A percentile compares a stretch with the other conserved stretches of the same genome.
phyloP scores from a whole-genome alignment of 2,888 invertebrate genomes.

The Microplitis deprimator region DNA sequence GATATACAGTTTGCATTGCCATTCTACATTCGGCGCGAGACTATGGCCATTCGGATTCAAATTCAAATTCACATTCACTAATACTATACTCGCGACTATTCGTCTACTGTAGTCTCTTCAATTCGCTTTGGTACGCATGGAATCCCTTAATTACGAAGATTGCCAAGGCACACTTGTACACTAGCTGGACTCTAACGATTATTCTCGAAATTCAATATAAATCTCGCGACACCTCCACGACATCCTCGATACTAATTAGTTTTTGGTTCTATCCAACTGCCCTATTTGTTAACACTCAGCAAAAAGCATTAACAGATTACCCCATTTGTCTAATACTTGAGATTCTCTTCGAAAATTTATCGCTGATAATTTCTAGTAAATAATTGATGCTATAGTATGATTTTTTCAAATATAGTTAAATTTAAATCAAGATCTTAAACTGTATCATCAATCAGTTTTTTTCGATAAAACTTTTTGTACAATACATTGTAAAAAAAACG shows the following conservation, averaged over 20 bases:
- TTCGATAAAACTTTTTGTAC: too few relatives aligned
- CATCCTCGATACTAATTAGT: conserved; percentile 26
- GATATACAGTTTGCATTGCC: conserved; percentile 31
- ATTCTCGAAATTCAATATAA: conserved; percentile 33
- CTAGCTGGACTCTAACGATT: conserved; percentile 13
- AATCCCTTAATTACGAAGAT: conserved; percentile 51
- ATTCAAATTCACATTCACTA: neutral
- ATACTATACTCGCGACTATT: neutral
- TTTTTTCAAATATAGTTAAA: too few relatives aligned
- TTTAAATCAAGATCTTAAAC: too few relatives aligned
- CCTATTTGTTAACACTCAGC: neutral
- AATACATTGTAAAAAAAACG: too few relatives aligned
- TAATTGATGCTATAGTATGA: too few relatives aligned
- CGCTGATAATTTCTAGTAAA: too few relatives aligned
- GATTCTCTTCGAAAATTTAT: too few relatives aligned
- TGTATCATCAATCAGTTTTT: too few relatives aligned
- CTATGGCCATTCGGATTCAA: conserved; percentile 33
- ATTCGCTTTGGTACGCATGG: conserved; percentile 46
- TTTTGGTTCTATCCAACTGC: conserved; percentile 10
- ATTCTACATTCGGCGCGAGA: conserved; percentile 37
- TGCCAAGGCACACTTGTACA: conserved; percentile 35
- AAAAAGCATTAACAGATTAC: neutral
- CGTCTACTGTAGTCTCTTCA: conserved; percentile 32
- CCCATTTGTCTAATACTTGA: too few relatives aligned
- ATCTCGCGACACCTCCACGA: conserved; percentile 18